Base-by-base conservation (phyloP, 2,888 invertebrate species). In the Plebejus argus region DNA sequence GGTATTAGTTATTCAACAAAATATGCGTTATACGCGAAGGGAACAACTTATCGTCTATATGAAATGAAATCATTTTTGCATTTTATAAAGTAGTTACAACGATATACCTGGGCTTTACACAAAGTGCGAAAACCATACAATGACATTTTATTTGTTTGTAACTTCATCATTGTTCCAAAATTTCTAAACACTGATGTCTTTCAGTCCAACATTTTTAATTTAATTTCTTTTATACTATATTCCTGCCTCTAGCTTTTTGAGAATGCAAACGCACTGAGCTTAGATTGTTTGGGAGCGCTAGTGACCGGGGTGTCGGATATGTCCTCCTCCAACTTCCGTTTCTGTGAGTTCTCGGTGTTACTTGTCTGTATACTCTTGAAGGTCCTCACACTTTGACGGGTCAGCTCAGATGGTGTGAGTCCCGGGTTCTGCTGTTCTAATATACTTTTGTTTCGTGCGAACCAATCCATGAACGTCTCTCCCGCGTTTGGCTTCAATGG, bases 391-490 rank as follows among this genome's bases (percentile, higher is more conserved):
- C 95, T 95, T 7, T 93, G 86, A 79, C 95, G 95, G 0, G 95
- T 95, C 75, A 96, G 84, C 79, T 96, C 96, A 0, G 92, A 87
- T 0, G 93, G 88, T 5, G 91, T 90, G 15, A 95, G 83, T 12
- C 95, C 94, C 0, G 96, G 95, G 83, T 95, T 91, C 82, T 96
- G 94, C 71, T 89, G 88, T 82, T 95, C 94, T n/a, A 96, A 84
- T 15, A 86, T 82, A 3, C 90, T 82, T 84, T 95, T 96, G 84
- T 96, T 95, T 78, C 95, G 93, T 0, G 92, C 89, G 81, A 95
- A 96, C 96, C 96, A 96, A 53, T 93, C 91, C 33, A 95, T 88
- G 83, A 96, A 96, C 5, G 94, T 91, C 85, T 95, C 94, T n/a
- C 91, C 91, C 49, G 88, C 88, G 0, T 86, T 80, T 0, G 91